Evolutionary conservation across 2,888 invertebrate species (phyloP).

Genomic region (Cerceris ruficornis): DNA sequence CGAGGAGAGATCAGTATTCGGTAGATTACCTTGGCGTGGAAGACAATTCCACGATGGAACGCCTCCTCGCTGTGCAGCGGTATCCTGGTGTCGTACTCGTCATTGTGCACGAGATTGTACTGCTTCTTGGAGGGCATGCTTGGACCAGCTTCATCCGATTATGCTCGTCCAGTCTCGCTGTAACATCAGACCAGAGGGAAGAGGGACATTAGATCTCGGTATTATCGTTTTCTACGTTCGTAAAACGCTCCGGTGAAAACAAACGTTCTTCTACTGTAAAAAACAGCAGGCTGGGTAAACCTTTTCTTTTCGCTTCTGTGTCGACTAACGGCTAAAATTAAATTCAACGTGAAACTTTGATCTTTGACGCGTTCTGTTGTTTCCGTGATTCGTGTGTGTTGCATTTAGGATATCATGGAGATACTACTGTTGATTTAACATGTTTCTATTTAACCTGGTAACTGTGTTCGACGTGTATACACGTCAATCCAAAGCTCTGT

Average conservation of each 20-base stretch:
- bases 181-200: slow-evolving; percentile 53
- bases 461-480: too few relatives aligned
- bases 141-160: slow-evolving; percentile 78
- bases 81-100: slow-evolving; percentile 97
- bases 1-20: slow-evolving; percentile 17
- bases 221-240: slow-evolving; percentile 7
- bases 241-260: slow-evolving; percentile 26
- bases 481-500: too few relatives aligned
- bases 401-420: background rate
- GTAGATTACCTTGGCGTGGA: slow-evolving; percentile 95
- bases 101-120: slow-evolving; percentile 97
- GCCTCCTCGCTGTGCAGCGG: slow-evolving; percentile 99
- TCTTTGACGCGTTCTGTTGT: slow-evolving; percentile 9
- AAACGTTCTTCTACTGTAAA: slow-evolving; percentile 2
- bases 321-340: slow-evolving; percentile 32
- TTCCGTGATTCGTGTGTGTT: background rate
- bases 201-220: slow-evolving; percentile 1
- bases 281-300: background rate
- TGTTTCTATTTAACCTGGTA: too few relatives aligned
- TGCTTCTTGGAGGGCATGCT: slow-evolving; percentile 94
- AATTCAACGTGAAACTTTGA: background rate
- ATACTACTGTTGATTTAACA: background rate
- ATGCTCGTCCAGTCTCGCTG: slow-evolving; percentile 78
- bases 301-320: background rate
- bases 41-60: slow-evolving; percentile 97